Evolutionary conservation across 2,888 invertebrate species (phyloP).

Genomic region (Clepsis dumicolana): DNA sequence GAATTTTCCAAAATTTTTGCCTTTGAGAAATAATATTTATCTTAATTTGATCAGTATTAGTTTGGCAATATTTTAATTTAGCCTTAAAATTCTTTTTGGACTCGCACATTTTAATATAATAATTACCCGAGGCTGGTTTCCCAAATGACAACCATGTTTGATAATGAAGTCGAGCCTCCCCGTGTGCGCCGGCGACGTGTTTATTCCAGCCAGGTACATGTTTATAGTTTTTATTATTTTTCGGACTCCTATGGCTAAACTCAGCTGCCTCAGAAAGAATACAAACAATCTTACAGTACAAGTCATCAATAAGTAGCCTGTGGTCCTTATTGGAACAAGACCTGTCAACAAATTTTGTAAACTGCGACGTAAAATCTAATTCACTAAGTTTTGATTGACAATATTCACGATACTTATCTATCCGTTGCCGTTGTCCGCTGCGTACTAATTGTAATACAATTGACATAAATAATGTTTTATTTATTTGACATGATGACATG

Average conservation of each 20-base stretch:
- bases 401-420: neutral
- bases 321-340: neutral
- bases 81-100: constrained; percentile 1
- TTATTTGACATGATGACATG: no score
- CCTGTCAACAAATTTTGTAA: no score
- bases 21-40: neutral
- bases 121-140: neutral
- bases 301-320: neutral
- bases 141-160: constrained; percentile 6
- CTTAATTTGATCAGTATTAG: constrained; percentile 3
- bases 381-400: neutral
- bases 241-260: neutral
- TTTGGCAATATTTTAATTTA: constrained; percentile 1
- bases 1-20: neutral
- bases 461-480: no score
- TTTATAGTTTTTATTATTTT: no score
- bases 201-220: no score
- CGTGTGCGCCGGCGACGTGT: neutral
- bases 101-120: neutral
- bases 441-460: no score
- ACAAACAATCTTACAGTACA: neutral
- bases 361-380: neutral
- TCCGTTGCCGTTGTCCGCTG: no score
- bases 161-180: neutral
- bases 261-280: neutral